Conservation (phyloP, 2,888 invertebrate genomes). For the Galerucella nymphaeae region DNA sequence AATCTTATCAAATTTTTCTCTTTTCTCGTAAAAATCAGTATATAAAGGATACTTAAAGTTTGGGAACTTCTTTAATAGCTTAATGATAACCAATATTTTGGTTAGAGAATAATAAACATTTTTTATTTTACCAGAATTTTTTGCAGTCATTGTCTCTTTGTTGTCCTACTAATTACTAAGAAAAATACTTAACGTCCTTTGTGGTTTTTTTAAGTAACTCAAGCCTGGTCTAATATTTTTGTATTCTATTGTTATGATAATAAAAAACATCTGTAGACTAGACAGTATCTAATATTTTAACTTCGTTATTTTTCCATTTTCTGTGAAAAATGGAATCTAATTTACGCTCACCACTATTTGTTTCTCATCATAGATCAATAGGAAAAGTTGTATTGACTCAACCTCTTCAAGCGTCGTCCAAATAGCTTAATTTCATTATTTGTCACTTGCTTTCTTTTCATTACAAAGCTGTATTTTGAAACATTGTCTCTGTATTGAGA, state of each 20-base stretch:
- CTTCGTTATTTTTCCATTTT: slow-evolving; percentile 28
- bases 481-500: not conserved
- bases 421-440: slow-evolving; percentile 47
- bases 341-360: slow-evolving; percentile 27
- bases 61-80: not conserved
- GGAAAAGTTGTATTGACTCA: slow-evolving; percentile 32
- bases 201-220: too few species aligned
- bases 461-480: slow-evolving; percentile 52
- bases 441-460: slow-evolving; percentile 54
- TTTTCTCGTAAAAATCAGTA: slow-evolving; percentile 32
- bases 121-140: too few species aligned
- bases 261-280: not conserved
- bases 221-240: too few species aligned
- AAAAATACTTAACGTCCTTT: too few species aligned
- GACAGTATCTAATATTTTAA: not conserved
- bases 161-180: too few species aligned
- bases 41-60: slow-evolving; percentile 5
- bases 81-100: slow-evolving; percentile 12
- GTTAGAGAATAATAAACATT: too few species aligned
- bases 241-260: too few species aligned
- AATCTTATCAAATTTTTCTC: slow-evolving; percentile 46
- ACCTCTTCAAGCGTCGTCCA: slow-evolving; percentile 10
- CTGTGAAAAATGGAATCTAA: slow-evolving; percentile 14
- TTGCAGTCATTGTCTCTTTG: too few species aligned
- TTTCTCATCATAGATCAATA: slow-evolving; percentile 32